phyloP scores from a whole-genome alignment of 2,888 invertebrate species.

The Megaustenia siamemsis region DNA sequence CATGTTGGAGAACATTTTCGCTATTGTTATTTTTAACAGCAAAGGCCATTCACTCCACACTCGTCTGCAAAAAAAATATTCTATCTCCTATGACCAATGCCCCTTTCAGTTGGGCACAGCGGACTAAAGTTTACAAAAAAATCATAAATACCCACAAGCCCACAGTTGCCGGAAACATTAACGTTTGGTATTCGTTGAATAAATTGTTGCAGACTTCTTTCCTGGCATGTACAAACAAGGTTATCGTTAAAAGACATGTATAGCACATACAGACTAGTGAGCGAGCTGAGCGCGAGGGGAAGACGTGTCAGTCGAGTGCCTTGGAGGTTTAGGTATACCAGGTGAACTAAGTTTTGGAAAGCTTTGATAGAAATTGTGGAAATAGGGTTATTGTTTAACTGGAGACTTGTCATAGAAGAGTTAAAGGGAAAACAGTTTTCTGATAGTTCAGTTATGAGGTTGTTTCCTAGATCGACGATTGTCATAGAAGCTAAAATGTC shows the following conservation, averaged over 20 bases:
- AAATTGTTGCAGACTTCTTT: background rate
- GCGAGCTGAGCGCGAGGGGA: background rate
- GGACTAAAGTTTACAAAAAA: background rate
- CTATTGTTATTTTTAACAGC: too few species aligned
- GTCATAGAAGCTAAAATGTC: background rate
- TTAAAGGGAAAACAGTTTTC: background rate
- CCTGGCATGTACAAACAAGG: background rate
- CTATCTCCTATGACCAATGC: too few species aligned
- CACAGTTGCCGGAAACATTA: background rate
- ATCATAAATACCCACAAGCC: background rate
- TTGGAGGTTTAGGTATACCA: background rate
- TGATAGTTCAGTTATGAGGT: background rate
- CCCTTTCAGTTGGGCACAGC: background rate
- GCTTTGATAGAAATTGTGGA: background rate
- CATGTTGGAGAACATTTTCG: too few species aligned
- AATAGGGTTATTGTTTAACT: background rate
- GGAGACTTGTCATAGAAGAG: background rate
- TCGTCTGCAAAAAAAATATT: too few species aligned
- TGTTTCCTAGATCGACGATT: background rate
- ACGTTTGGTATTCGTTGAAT: background rate
- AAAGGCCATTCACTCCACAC: too few species aligned
- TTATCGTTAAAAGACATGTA: background rate
- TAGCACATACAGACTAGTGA: background rate
- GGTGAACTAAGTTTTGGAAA: background rate
- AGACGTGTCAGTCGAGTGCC: background rate